Percentiles rank a stretch among this genome's conserved stretches.
Evolutionary conservation across 2,797 vertebrate species (phyloP).

Genomic region (Silurus aristotelis): DNA sequence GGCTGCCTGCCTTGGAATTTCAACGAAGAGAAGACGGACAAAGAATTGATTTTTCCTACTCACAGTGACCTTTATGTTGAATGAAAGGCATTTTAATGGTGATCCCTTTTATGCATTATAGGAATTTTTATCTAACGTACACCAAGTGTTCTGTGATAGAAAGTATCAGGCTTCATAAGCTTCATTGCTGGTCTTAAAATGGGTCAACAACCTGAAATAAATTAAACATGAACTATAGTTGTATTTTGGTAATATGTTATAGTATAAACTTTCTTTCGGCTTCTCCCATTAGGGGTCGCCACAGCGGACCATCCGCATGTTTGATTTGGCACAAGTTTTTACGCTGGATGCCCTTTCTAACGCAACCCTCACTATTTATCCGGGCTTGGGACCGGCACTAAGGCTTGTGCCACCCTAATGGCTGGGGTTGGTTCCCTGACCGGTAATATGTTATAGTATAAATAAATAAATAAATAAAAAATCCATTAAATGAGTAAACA

Average conservation of each 20-base stretch:
- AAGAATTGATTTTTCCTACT: slow-evolving; percentile 10
- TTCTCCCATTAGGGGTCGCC: too few relatives aligned
- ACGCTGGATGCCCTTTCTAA: too few relatives aligned
- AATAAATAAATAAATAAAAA: background rate
- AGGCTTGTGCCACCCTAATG: too few relatives aligned
- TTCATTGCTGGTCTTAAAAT: background rate
- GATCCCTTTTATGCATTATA: slow-evolving; percentile 2
- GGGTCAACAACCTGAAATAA: background rate
- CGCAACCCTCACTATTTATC: too few relatives aligned
- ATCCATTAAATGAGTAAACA: background rate
- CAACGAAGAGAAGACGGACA: background rate
- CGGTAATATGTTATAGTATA: too few relatives aligned
- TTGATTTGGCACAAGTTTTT: too few relatives aligned
- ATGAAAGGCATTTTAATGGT: slow-evolving; percentile 17
- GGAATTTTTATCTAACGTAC: background rate
- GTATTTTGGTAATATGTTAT: background rate
- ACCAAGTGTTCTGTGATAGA: background rate
- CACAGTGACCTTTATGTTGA: slow-evolving; percentile 12
- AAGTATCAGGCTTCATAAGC: background rate
- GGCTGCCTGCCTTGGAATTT: background rate
- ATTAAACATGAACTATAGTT: background rate
- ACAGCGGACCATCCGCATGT: too few relatives aligned
- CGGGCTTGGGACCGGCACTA: too few relatives aligned
- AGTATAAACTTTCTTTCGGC: background rate
- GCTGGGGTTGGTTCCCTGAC: too few relatives aligned